Evolutionary conservation across 2,113 vertebrate genomes (phyloP).

Genomic region (Poeciliopsis prolifica): DNA sequence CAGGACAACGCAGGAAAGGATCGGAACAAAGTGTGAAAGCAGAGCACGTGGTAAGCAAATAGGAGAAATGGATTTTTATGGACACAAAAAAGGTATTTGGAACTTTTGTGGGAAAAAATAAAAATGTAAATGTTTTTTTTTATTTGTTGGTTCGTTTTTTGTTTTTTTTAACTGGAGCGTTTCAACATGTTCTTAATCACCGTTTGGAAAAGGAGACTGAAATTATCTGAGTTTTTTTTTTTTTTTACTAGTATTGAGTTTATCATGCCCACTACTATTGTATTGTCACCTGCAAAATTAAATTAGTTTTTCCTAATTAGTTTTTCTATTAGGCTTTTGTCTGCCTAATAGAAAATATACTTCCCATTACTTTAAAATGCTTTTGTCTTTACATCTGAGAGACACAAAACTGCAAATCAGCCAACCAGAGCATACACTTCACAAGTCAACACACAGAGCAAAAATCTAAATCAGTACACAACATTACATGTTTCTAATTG

Average conservation of each 20-base stretch:
- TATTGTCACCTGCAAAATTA: no score
- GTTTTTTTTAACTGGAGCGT: no score
- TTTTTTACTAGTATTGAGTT: no score
- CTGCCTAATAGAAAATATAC: background rate
- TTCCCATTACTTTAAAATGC: background rate
- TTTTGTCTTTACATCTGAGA: background rate
- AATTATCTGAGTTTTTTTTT: no score
- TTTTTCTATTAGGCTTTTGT: no score
- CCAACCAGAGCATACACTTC: background rate
- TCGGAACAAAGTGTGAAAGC: background rate
- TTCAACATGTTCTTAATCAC: no score
- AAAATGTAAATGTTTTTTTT: background rate
- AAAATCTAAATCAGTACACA: no score
- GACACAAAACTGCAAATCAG: background rate
- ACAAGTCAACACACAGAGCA: conserved; percentile 4
- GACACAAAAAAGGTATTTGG: background rate
- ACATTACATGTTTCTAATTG: no score
- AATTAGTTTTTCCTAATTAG: no score
- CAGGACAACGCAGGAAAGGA: background rate
- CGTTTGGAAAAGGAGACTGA: no score
- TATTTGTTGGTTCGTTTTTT: no score
- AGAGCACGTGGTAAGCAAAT: background rate
- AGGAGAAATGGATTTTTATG: background rate
- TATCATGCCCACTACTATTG: no score
- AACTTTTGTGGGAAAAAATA: background rate